These are phyloP conservation scores for Chydorus sphaericus DNA, from an alignment of 2,888 invertebrate genomes.

Conservation along the genomic window DNA sequence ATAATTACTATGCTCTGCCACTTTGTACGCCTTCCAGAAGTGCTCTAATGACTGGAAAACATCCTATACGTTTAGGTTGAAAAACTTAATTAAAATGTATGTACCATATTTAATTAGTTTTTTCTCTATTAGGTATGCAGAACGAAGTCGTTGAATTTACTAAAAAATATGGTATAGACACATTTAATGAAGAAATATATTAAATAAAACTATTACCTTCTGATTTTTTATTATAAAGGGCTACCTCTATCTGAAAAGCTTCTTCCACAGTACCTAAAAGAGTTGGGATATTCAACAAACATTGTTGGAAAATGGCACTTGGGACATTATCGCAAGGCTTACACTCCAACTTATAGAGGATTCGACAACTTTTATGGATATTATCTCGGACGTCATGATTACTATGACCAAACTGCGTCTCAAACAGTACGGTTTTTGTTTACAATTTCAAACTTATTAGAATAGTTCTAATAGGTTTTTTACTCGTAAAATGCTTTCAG, in stretches of 20 bases:
- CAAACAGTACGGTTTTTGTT: constrained; percentile 36
- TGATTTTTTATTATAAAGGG: no score
- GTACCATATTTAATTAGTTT: no score
- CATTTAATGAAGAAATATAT: no score
- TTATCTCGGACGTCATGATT: constrained; percentile 80
- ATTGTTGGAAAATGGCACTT: constrained; percentile 77
- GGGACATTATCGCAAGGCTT: constrained; percentile 56
- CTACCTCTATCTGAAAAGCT: constrained; percentile 64
- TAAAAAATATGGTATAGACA: constrained; percentile 73
- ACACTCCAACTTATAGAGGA: constrained; percentile 59
- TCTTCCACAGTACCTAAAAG: constrained; percentile 63
- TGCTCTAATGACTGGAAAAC: constrained; percentile 78
- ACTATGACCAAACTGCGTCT: constrained; percentile 68
- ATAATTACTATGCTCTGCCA: constrained; percentile 78
- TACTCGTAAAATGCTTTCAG: no score
- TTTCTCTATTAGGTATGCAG: no score
- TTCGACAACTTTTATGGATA: constrained; percentile 70
- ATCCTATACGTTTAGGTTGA: constrained; percentile 78
- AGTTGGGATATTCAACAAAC: constrained; percentile 68
- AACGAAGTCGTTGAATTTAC: constrained; percentile 56
- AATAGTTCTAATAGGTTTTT: no score
- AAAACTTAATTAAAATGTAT: not conserved
- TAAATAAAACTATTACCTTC: no score
- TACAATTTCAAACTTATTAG: no score
- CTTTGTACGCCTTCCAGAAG: constrained; percentile 81